phyloP scores from a whole-genome alignment of 2,113 vertebrate species.

The Talpa occidentalis region DNA sequence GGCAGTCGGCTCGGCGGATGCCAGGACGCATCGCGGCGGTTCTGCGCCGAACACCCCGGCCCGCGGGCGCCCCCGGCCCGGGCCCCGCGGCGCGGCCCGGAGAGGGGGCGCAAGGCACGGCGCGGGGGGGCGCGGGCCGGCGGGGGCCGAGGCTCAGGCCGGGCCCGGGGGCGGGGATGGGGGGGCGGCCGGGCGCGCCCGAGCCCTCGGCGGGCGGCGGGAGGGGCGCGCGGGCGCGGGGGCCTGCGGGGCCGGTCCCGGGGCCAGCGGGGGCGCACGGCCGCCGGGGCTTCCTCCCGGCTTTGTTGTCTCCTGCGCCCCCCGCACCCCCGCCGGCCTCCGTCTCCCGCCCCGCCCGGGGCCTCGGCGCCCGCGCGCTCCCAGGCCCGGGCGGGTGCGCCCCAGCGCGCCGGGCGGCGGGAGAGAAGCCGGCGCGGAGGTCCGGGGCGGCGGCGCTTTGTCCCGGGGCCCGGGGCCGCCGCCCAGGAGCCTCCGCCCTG shows the following conservation, averaged over 20 bases:
- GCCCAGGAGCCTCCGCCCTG: not conserved
- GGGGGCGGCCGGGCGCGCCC: not conserved
- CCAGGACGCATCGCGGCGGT: no score
- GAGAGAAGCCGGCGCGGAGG: not conserved
- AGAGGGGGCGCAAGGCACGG: not conserved
- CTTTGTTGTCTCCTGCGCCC: not conserved
- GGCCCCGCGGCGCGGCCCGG: not conserved
- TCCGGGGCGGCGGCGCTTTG: not conserved
- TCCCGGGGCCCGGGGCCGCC: not conserved
- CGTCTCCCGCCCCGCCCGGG: not conserved
- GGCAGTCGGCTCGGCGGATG: no score
- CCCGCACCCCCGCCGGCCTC: not conserved
- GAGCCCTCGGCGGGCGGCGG: not conserved
- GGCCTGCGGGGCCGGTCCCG: rapidly evolving
- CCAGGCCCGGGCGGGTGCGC: not conserved
- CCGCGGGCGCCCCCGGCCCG: not conserved
- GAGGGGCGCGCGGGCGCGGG: not conserved
- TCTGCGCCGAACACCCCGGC: no score
- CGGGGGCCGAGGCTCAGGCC: not conserved
- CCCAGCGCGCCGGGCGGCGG: not conserved
- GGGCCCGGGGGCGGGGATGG: rapidly evolving
- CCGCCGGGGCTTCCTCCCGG: not conserved
- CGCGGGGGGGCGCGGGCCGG: not conserved
- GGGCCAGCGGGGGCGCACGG: not conserved
- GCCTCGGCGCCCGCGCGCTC: not conserved